Evolutionary conservation across 2,113 vertebrate genomes (phyloP).

Genomic region (Sinocyclocheilus anophthalmus): DNA sequence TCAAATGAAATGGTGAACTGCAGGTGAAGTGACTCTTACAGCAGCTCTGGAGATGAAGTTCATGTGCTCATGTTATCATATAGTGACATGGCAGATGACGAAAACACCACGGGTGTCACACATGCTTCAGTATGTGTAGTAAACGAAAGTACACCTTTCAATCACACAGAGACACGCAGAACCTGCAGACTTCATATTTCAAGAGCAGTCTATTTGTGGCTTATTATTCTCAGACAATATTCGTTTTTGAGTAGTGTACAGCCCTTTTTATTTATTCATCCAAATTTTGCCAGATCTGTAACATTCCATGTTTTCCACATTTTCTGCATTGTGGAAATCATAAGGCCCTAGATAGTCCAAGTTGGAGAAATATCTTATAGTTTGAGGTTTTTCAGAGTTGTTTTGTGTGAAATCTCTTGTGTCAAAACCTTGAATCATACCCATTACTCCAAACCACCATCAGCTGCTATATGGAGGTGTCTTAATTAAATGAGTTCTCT

Average conservation of each 20-base stretch:
- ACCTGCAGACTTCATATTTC: no score
- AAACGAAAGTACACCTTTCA: no score
- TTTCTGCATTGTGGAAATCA: not conserved
- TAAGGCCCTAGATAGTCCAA: not conserved
- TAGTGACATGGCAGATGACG: no score
- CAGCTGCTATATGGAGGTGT: not conserved
- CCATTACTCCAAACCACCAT: constrained; percentile 1
- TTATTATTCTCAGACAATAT: not conserved
- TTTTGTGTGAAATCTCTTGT: not conserved
- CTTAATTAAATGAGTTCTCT: constrained; percentile 9
- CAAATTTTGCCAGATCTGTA: not conserved
- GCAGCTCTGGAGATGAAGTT: no score
- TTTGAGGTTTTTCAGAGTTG: not conserved
- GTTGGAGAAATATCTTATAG: not conserved
- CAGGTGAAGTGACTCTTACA: no score
- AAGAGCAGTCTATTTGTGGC: not conserved
- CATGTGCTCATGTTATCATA: no score
- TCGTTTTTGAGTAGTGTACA: no score
- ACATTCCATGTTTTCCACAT: not conserved
- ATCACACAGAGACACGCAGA: no score
- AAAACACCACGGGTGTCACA: no score
- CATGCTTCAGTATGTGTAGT: no score
- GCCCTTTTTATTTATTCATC: no score
- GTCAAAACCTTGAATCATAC: not conserved
- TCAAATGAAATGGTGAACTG: no score